Percentiles rank a stretch among this genome's conserved stretches.
phyloP scores from a whole-genome alignment of 30 jellyfish, hydroid and myxozoan genomes.

The Cassiopea xamachana region DNA sequence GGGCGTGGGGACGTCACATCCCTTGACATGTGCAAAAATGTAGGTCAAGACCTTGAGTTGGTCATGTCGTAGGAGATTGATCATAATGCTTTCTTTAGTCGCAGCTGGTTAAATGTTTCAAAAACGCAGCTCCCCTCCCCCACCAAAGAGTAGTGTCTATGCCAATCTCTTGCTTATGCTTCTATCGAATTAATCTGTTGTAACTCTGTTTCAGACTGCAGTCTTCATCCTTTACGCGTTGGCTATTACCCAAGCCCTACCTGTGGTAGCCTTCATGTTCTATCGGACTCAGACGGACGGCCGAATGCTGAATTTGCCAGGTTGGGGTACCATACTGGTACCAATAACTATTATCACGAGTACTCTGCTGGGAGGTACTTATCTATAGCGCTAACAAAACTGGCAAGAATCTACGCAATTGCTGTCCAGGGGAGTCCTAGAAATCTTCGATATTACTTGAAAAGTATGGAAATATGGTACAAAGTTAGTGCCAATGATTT shows the following conservation, averaged over 20 bases:
- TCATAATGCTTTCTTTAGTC: too few relatives aligned
- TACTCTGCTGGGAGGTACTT: conserved; percentile 57
- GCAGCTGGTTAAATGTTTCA: too few relatives aligned
- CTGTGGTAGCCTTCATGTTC: conserved; percentile 45
- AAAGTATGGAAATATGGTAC: conserved; percentile 63
- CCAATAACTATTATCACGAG: conserved; percentile 39
- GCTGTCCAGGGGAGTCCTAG: conserved; percentile 63
- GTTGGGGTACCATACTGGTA: conserved; percentile 22
- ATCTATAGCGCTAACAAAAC: conserved; percentile 20
- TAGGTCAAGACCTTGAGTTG: too few relatives aligned
- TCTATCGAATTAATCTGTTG: too few relatives aligned
- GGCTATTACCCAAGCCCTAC: conserved; percentile 50
- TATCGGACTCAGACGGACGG: conserved; percentile 53
- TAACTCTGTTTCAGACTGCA: conserved; percentile 34
- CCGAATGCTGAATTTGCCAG: conserved; percentile 56
- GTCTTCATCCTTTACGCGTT: conserved; percentile 34
- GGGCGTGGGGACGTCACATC: too few relatives aligned
- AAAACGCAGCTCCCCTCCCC: too few relatives aligned
- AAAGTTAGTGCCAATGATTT: conserved; percentile 24
- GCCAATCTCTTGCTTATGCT: neutral
- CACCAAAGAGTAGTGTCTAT: too few relatives aligned
- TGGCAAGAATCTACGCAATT: conserved; percentile 37
- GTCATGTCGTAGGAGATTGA: too few relatives aligned
- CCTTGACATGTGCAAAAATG: too few relatives aligned
- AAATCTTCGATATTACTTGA: conserved; percentile 23